Conservation (phyloP, 2,797 vertebrate species). For the Aplochiton taeniatus region DNA sequence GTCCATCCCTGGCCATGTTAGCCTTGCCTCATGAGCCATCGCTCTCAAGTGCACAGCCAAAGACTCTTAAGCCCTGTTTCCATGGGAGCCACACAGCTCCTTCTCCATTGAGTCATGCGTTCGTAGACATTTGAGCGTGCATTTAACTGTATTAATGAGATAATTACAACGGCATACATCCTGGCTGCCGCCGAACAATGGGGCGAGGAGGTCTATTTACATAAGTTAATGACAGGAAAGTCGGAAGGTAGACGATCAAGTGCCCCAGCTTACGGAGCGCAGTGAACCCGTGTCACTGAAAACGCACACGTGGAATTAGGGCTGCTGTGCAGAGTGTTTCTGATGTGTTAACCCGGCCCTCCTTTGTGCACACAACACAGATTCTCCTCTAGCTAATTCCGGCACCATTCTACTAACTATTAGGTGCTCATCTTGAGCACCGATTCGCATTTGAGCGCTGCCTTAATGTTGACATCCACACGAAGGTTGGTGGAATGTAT, state of each 20-base stretch:
- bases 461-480: too few relatives aligned
- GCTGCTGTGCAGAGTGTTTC: neutral
- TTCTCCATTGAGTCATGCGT: conserved; percentile 36
- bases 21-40: conserved; percentile 14
- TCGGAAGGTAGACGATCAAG: conserved; percentile 33
- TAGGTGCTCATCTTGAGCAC: too few relatives aligned
- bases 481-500: too few relatives aligned
- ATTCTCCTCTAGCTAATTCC: too few relatives aligned
- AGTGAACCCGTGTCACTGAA: neutral
- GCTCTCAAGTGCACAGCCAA: conserved; percentile 30
- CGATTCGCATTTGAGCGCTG: too few relatives aligned
- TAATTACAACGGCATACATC: conserved; percentile 57
- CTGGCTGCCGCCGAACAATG: conserved; percentile 46
- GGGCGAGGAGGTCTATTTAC: conserved; percentile 52
- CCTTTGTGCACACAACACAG: too few relatives aligned
- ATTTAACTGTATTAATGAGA: conserved; percentile 59
- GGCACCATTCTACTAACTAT: too few relatives aligned
- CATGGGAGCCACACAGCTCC: conserved; percentile 48
- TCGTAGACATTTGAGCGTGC: conserved; percentile 38
- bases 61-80: conserved; percentile 33
- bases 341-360: too few relatives aligned
- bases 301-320: neutral
- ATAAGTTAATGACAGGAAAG: conserved; percentile 47
- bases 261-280: conserved; percentile 13
- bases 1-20: neutral